Conservation (phyloP, 1,140 invertebrate species). For the Drosophila bifasciata region DNA sequence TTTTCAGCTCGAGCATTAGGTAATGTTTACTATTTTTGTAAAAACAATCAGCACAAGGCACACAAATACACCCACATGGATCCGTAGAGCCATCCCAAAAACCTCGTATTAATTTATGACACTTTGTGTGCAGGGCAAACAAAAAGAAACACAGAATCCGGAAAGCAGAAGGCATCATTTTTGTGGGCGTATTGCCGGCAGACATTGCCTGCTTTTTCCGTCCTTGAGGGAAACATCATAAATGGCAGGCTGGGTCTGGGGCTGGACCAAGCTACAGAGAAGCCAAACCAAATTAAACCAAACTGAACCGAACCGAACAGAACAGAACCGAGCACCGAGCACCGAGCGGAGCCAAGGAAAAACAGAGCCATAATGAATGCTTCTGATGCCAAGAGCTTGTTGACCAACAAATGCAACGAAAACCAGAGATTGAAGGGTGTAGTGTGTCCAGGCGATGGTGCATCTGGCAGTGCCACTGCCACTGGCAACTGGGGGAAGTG, state of each 20-base stretch:
- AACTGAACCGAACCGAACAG: conserved; percentile 32
- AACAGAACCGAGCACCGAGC: conserved; percentile 9
- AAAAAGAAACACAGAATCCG: conserved; percentile 30
- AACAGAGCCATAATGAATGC: conserved; percentile 58
- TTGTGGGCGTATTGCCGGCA: conserved; percentile 59
- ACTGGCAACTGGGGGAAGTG: not conserved
- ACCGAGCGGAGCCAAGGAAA: conserved; percentile 40
- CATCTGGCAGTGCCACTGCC: not conserved
- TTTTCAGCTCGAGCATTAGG: conserved; percentile 39
- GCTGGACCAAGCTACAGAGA: not conserved
- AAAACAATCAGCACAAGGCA: conserved; percentile 44
- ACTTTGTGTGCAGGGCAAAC: conserved; percentile 52
- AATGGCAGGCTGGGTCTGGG: conserved; percentile 36
- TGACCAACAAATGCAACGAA: conserved; percentile 50
- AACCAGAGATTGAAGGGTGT: conserved; percentile 4
- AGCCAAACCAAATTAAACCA: conserved; percentile 39
- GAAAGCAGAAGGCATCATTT: conserved; percentile 31
- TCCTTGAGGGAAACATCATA: conserved; percentile 59
- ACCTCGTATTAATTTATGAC: conserved; percentile 55
- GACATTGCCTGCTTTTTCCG: conserved; percentile 22
- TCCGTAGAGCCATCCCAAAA: not conserved
- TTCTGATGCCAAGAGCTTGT: conserved; percentile 60
- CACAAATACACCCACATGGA: conserved; percentile 21
- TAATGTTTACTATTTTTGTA: conserved; percentile 58
- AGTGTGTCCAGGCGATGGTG: not conserved